Percentiles rank a stretch among this genome's conserved stretches.
phyloP scores from a whole-genome alignment of 2,113 vertebrate genomes.

The Dinomys branickii region DNA sequence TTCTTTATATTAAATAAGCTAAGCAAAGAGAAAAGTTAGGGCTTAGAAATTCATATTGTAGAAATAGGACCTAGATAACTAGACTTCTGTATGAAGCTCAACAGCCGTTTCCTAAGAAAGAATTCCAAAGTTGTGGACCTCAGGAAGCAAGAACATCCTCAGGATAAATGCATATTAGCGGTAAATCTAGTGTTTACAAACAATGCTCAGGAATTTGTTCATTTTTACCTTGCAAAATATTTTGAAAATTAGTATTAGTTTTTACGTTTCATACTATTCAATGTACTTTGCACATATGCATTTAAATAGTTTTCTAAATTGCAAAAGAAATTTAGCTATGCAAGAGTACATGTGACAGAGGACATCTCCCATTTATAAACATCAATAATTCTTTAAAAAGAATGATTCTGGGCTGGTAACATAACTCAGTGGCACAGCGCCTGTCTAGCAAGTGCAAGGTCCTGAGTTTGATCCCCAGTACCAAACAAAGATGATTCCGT shows the following conservation, averaged over 20 bases:
- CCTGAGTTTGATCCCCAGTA: too few species aligned
- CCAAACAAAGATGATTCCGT: background rate
- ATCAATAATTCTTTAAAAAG: background rate
- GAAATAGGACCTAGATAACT: background rate
- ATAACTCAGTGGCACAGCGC: too few species aligned
- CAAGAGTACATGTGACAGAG: background rate
- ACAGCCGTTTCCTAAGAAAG: background rate
- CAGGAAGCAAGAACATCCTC: background rate
- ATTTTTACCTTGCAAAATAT: conserved; percentile 23
- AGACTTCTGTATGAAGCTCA: background rate
- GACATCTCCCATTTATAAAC: background rate
- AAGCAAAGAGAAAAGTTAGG: background rate
- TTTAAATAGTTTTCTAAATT: conserved; percentile 11
- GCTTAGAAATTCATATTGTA: background rate
- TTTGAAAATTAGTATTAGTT: conserved; percentile 34
- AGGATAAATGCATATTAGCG: background rate
- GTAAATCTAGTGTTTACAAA: conserved; percentile 40
- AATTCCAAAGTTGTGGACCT: background rate
- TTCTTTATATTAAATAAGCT: conserved; percentile 9
- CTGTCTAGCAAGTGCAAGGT: too few species aligned
- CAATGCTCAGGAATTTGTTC: background rate
- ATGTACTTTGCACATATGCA: background rate
- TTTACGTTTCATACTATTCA: conserved; percentile 10
- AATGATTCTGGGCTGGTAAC: background rate
- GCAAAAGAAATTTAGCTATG: background rate